Conservation (phyloP, 2,888 invertebrate genomes). For the Scaptomyza parva region DNA sequence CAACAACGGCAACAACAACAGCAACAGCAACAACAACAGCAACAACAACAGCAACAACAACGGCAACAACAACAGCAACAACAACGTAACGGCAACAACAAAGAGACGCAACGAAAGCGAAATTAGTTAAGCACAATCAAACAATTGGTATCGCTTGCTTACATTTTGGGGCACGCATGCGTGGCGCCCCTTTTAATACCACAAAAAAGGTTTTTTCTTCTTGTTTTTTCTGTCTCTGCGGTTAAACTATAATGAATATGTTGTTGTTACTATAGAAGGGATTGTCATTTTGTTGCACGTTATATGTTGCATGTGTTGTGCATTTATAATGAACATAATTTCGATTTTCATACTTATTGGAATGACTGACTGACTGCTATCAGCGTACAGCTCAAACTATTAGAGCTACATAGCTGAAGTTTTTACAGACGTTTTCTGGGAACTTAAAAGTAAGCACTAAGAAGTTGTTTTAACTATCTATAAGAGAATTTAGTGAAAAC, state of each 20-base stretch:
- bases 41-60: conserved; percentile 11
- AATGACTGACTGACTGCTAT: neutral
- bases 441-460: no score
- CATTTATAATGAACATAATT: conserved; percentile 51
- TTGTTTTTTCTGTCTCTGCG: no score
- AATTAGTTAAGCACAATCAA: conserved; percentile 48
- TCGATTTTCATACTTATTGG: neutral
- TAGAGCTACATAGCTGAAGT: neutral
- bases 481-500: no score
- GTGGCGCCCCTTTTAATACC: conserved; percentile 53
- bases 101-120: conserved; percentile 42
- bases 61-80: conserved; percentile 6
- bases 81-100: neutral
- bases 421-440: neutral
- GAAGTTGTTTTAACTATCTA: no score
- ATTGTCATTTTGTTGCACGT: conserved; percentile 19
- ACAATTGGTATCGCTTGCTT: conserved; percentile 16
- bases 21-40: conserved; percentile 18
- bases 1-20: neutral
- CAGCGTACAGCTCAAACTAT: neutral
- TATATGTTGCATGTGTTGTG: conserved; percentile 40
- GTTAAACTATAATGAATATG: neutral
- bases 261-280: no score
- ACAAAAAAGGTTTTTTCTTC: neutral
- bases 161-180: conserved; percentile 47